A percentile compares a stretch with the other conserved stretches of the same genome.
These are phyloP conservation scores for Penaeus indicus DNA, from an alignment of 1,140 invertebrate species.

Conservation along the genomic window DNA sequence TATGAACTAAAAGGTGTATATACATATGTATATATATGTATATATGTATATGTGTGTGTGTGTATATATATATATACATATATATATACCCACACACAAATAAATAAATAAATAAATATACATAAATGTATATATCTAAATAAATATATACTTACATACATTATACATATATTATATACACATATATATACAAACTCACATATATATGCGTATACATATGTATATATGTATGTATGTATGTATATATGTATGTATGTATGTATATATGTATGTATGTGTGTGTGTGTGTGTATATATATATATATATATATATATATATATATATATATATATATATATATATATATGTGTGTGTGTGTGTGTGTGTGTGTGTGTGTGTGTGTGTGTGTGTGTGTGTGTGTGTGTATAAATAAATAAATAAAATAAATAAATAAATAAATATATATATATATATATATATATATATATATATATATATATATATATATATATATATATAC, in stretches of 20 bases:
- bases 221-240: too few relatives aligned
- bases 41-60: not conserved
- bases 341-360: too few relatives aligned
- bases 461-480: slow-evolving; percentile 15
- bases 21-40: slow-evolving; percentile 7
- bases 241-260: too few relatives aligned
- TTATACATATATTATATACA: not conserved
- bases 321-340: too few relatives aligned
- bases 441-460: slow-evolving; percentile 1
- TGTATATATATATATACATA: slow-evolving; percentile 29
- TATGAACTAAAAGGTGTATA: not conserved
- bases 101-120: not conserved
- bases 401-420: not conserved
- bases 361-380: too few relatives aligned
- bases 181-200: too few relatives aligned
- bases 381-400: too few relatives aligned
- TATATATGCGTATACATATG: too few relatives aligned
- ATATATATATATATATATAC: not conserved
- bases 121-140: slow-evolving; percentile 8
- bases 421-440: not conserved
- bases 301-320: too few relatives aligned
- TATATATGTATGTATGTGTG: too few relatives aligned
- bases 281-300: too few relatives aligned
- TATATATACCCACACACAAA: slow-evolving; percentile 4
- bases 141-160: too few relatives aligned